phyloP scores from a whole-genome alignment of 2,113 vertebrate species.

The Leptobrachium ailaonicum region DNA sequence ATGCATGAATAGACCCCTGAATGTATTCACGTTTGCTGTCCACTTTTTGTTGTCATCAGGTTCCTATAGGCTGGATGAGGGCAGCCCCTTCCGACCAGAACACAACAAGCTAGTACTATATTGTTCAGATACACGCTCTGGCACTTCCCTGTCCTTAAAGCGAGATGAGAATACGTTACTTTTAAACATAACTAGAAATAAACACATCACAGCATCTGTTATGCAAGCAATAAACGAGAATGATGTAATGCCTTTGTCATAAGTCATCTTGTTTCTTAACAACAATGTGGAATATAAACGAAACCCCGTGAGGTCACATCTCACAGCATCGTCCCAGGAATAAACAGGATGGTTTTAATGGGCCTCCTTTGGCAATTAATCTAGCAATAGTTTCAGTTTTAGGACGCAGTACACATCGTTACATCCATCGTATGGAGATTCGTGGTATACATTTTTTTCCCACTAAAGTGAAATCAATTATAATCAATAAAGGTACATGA shows the following conservation, averaged over 20 bases:
- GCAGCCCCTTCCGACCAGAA: constrained; percentile 1
- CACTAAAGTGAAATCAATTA: not conserved
- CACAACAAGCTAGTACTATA: not conserved
- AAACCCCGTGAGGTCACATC: not conserved
- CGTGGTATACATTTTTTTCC: not conserved
- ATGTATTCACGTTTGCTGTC: constrained; percentile 12
- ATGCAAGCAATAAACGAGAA: constrained; percentile 21
- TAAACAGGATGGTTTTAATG: not conserved
- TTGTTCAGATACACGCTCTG: not conserved
- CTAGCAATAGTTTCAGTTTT: not conserved
- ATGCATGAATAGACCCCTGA: constrained; percentile 64
- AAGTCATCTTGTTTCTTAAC: not conserved
- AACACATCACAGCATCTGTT: constrained; percentile 7
- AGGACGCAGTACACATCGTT: not conserved
- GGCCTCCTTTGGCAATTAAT: constrained; percentile 14
- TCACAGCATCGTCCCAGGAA: not conserved
- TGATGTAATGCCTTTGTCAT: not conserved
- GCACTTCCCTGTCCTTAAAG: constrained; percentile 10
- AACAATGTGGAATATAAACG: not conserved
- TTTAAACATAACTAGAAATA: constrained; percentile 8
- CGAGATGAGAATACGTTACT: not conserved
- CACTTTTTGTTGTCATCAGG: not conserved
- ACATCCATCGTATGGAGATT: not conserved
- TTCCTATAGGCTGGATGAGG: not conserved
- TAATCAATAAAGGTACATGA: not conserved